Conservation (phyloP, 2,797 vertebrate genomes). For the Antennarius maculatus region DNA sequence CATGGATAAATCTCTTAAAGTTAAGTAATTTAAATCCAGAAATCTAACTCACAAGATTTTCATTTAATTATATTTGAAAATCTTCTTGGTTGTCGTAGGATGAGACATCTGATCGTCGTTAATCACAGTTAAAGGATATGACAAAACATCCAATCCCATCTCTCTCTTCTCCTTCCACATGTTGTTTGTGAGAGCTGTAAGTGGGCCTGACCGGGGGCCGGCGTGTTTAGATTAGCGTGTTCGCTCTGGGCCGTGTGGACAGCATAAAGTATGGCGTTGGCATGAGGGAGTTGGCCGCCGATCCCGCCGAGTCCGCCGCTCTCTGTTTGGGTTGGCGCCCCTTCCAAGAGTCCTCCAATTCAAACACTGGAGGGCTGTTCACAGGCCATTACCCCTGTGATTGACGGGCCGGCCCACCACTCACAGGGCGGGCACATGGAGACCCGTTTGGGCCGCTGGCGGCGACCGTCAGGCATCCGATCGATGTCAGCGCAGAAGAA, state of each 20-base stretch:
- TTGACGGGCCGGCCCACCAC: constrained; percentile 86
- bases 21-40: too few species aligned
- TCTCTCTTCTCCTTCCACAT: constrained; percentile 28
- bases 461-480: constrained; percentile 62
- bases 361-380: constrained; percentile 82
- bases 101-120: too few species aligned
- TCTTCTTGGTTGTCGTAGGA: not conserved
- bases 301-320: constrained; percentile 67
- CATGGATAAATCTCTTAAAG: too few species aligned
- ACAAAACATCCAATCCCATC: constrained; percentile 11
- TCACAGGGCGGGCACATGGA: constrained; percentile 73
- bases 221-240: constrained; percentile 70
- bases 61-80: not conserved
- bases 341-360: constrained; percentile 69
- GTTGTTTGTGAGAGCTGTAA: constrained; percentile 57
- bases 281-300: constrained; percentile 76
- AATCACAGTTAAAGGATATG: not conserved
- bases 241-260: constrained; percentile 81
- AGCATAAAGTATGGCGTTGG: constrained; percentile 80
- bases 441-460: constrained; percentile 37
- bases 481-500: constrained; percentile 57
- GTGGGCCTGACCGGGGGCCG: constrained; percentile 67
- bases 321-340: constrained; percentile 85
- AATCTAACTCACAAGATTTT: too few species aligned
- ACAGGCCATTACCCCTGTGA: constrained; percentile 83